Evolutionary conservation across 2,113 vertebrate species (phyloP).

Genomic region (Prinia subflava): DNA sequence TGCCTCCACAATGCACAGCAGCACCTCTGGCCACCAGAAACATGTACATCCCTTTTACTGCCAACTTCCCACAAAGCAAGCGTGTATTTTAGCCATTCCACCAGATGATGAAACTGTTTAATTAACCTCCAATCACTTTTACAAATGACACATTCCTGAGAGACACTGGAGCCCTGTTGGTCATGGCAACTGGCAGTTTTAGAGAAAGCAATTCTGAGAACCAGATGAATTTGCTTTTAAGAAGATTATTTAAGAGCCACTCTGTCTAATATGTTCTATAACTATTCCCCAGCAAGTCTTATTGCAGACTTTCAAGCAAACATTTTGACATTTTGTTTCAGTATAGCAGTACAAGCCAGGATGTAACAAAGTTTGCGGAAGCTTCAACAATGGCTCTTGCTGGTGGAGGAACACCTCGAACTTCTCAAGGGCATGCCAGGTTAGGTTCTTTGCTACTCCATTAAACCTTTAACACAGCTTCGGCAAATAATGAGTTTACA

Average conservation of each 20-base stretch:
- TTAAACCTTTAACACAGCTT: not conserved
- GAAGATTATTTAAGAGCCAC: not conserved
- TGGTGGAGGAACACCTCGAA: not conserved
- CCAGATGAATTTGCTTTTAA: not conserved
- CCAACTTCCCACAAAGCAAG: not conserved
- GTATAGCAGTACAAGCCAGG: not conserved
- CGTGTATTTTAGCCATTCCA: not conserved
- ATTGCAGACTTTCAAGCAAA: not conserved
- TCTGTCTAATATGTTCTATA: not conserved
- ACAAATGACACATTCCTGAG: not conserved
- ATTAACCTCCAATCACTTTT: not conserved
- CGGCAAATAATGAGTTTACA: not conserved
- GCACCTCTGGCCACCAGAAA: rapidly evolving
- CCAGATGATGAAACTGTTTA: not conserved
- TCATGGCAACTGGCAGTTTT: not conserved
- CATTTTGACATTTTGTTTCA: not conserved
- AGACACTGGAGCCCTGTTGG: not conserved
- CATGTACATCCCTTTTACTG: not conserved
- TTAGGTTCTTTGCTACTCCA: not conserved
- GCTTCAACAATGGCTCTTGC: not conserved
- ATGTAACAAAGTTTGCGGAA: not conserved
- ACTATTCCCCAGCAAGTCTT: not conserved
- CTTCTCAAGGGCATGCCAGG: not conserved
- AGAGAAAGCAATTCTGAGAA: conserved; percentile 16
- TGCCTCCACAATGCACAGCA: rapidly evolving